Evolutionary conservation across 2,888 invertebrate genomes (phyloP).

Genomic region (Archips crataeganus): DNA sequence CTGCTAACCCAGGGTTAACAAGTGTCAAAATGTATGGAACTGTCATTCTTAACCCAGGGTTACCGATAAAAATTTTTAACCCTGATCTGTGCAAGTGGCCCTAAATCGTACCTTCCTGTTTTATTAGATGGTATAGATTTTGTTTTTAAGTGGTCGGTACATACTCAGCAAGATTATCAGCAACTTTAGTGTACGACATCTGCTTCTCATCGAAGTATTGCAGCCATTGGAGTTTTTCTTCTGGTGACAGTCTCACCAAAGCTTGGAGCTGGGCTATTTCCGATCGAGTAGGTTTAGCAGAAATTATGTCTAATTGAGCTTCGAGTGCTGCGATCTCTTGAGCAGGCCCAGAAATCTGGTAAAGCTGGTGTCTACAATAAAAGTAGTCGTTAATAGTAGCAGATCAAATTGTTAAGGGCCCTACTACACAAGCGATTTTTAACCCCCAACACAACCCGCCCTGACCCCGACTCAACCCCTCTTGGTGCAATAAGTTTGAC

Average conservation of each 20-base stretch:
- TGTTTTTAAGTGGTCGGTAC: constrained; percentile 41
- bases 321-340: constrained; percentile 62
- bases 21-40: too few relatives aligned
- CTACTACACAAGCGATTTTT: too few relatives aligned
- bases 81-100: too few relatives aligned
- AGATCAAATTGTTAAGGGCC: background rate
- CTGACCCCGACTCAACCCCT: too few relatives aligned
- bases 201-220: constrained; percentile 62
- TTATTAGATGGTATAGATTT: too few relatives aligned
- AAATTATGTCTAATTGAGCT: constrained; percentile 64
- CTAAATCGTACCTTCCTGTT: too few relatives aligned
- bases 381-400: background rate
- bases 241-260: constrained; percentile 67
- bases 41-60: too few relatives aligned
- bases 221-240: constrained; percentile 68
- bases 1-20: too few relatives aligned
- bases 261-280: constrained; percentile 65
- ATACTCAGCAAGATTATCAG: constrained; percentile 74
- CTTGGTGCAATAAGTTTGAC: too few relatives aligned
- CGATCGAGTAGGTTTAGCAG: constrained; percentile 62
- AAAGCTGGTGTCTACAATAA: constrained; percentile 68
- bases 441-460: too few relatives aligned
- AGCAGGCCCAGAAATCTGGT: constrained; percentile 63
- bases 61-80: too few relatives aligned
- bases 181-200: constrained; percentile 64